Evolutionary conservation across 2,797 vertebrate species (phyloP).

Genomic region (Rhinatrema bivittatum): DNA sequence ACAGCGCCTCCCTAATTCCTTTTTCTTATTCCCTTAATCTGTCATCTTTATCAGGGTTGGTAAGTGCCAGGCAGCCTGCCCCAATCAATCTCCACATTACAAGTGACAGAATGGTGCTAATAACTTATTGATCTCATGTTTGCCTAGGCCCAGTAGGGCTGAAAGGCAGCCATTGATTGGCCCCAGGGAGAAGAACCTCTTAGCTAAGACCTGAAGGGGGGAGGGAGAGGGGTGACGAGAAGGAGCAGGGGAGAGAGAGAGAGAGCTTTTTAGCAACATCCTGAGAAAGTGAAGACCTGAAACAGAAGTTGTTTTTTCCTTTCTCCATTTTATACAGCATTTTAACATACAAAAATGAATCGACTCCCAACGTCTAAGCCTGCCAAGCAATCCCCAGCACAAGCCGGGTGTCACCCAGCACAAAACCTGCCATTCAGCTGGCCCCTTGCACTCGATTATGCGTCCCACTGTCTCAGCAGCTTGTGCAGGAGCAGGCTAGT

Average conservation of each 20-base stretch:
- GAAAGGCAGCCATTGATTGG: constrained; percentile 87
- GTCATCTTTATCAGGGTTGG: constrained; percentile 97
- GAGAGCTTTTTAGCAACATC: too few species aligned
- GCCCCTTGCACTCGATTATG: constrained; percentile 38
- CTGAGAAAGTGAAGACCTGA: too few species aligned
- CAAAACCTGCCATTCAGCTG: constrained; percentile 13
- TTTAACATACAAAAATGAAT: too few species aligned
- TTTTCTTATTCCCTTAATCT: constrained; percentile 95
- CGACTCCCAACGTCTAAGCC: too few species aligned
- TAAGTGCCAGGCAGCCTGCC: constrained; percentile 68
- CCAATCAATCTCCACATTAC: constrained; percentile 99
- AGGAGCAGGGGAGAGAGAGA: constrained; percentile 13
- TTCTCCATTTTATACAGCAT: too few species aligned
- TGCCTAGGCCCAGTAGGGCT: constrained; percentile 75
- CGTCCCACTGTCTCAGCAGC: constrained; percentile 47
- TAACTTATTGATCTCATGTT: constrained; percentile 97
- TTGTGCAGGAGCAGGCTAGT: constrained; percentile 19
- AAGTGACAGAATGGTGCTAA: constrained; percentile 99
- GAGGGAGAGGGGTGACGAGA: constrained; percentile 21
- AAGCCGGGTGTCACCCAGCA: not conserved
- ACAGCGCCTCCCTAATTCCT: constrained; percentile 92
- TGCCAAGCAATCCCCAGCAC: too few species aligned
- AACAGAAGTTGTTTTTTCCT: too few species aligned
- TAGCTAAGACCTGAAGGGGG: constrained; percentile 54
- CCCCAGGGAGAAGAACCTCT: constrained; percentile 66